A percentile compares a stretch with the other conserved stretches of the same genome.
Conservation (phyloP, 2,888 invertebrate species). For the Caradrina kadenii region DNA sequence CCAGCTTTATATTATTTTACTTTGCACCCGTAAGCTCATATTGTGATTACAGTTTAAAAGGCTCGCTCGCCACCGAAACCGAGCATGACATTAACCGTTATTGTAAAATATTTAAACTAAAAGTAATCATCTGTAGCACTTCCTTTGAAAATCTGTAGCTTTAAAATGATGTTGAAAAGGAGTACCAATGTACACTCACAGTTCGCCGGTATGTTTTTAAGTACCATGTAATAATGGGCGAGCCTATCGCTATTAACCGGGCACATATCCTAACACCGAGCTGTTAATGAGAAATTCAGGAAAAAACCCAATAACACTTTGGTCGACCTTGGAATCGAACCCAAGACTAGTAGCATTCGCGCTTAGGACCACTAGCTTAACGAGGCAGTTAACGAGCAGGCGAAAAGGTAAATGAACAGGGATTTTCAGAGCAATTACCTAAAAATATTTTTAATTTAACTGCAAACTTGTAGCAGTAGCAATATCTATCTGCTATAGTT, state of each 20-base stretch:
- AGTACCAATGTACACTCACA: too few relatives aligned
- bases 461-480: background rate
- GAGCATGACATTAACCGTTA: constrained; percentile 21
- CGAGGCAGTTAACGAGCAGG: too few relatives aligned
- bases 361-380: too few relatives aligned
- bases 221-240: too few relatives aligned
- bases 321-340: too few relatives aligned
- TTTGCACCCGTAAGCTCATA: constrained; percentile 8
- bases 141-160: background rate
- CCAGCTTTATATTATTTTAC: constrained; percentile 66
- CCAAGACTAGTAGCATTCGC: too few relatives aligned
- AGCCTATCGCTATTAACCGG: too few relatives aligned
- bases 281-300: too few relatives aligned
- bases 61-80: constrained; percentile 22
- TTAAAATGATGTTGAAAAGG: constrained; percentile 19
- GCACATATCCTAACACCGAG: too few relatives aligned
- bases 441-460: background rate
- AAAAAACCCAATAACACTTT: too few relatives aligned
- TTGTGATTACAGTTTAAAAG: constrained; percentile 39
- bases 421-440: background rate
- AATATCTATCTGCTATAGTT: constrained; percentile 27
- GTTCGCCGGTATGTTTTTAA: too few relatives aligned
- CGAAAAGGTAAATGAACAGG: background rate
- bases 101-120: constrained; percentile 17
- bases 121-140: constrained; percentile 29